phyloP scores from a whole-genome alignment of 2,888 invertebrate genomes.

The Phasia obesa region DNA sequence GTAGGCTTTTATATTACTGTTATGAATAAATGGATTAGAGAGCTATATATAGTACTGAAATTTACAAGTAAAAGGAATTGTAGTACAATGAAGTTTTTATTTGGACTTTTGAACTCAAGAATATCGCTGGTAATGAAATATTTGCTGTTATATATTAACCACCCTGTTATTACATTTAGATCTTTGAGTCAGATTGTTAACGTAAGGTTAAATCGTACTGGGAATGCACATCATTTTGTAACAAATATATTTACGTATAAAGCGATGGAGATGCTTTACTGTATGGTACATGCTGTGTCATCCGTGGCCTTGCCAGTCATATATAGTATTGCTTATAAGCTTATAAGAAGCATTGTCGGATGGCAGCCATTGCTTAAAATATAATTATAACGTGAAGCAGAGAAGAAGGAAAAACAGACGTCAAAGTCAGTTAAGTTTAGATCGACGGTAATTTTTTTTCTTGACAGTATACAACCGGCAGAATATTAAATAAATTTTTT shows the following conservation, averaged over 20 bases:
- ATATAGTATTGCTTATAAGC: slow-evolving; percentile 21
- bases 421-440: slow-evolving; percentile 8
- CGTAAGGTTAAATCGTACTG: not conserved
- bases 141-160: not conserved
- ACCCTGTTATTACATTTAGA: slow-evolving; percentile 9
- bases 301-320: slow-evolving; percentile 63
- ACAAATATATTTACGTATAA: not conserved
- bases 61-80: too few relatives aligned
- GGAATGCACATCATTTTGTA: too few relatives aligned
- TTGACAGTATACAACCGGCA: slow-evolving; percentile 15
- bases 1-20: too few relatives aligned
- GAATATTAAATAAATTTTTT: not conserved
- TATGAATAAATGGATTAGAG: too few relatives aligned
- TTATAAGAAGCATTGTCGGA: slow-evolving; percentile 29
- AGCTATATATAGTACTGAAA: too few relatives aligned
- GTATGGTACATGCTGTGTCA: slow-evolving; percentile 63
- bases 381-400: slow-evolving; percentile 40
- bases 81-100: too few relatives aligned
- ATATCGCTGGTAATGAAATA: too few relatives aligned
- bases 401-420: slow-evolving; percentile 1
- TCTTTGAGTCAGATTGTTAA: not conserved
- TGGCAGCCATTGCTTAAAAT: slow-evolving; percentile 36
- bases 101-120: too few relatives aligned
- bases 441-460: slow-evolving; percentile 1
- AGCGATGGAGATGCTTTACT: slow-evolving; percentile 46